These are phyloP conservation scores for Pyrocoelia pectoralis DNA, from an alignment of 2,888 invertebrate genomes.

Conservation along the genomic window DNA sequence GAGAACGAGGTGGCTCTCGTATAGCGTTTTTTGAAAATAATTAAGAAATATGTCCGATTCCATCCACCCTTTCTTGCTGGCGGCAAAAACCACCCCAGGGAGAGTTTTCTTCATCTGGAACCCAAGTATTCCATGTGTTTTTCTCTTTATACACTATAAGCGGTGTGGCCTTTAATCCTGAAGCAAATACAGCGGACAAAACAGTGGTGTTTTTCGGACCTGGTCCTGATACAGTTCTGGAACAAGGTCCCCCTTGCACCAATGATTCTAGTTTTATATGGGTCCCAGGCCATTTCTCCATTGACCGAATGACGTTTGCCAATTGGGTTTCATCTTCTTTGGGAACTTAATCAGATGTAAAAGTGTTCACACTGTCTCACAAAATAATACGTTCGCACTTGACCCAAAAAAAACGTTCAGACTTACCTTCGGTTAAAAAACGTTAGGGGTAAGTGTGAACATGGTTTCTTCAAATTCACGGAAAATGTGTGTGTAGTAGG, in stretches of 20 bases:
- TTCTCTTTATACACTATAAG: not conserved
- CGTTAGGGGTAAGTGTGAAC: too few species aligned
- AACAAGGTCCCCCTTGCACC: not conserved
- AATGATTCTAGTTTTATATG: not conserved
- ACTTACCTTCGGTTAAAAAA: too few species aligned
- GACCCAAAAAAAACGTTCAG: too few species aligned
- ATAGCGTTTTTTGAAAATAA: not conserved
- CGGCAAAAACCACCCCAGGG: not conserved
- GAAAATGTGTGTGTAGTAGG: too few species aligned
- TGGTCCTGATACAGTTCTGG: not conserved
- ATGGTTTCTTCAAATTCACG: too few species aligned
- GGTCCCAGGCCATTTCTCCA: not conserved
- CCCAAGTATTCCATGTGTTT: not conserved
- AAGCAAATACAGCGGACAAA: not conserved
- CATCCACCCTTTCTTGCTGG: conserved; percentile 1
- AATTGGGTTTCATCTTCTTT: not conserved
- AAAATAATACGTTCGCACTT: too few species aligned
- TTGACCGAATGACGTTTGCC: not conserved
- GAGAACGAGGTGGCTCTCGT: not conserved
- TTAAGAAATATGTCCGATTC: not conserved
- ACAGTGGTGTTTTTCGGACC: not conserved
- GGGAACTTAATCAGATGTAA: too few species aligned
- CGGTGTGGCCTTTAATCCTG: not conserved
- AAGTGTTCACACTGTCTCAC: too few species aligned
- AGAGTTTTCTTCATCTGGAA: not conserved